Conservation (phyloP, 2,888 invertebrate species). For the Drosophila seclusa region DNA sequence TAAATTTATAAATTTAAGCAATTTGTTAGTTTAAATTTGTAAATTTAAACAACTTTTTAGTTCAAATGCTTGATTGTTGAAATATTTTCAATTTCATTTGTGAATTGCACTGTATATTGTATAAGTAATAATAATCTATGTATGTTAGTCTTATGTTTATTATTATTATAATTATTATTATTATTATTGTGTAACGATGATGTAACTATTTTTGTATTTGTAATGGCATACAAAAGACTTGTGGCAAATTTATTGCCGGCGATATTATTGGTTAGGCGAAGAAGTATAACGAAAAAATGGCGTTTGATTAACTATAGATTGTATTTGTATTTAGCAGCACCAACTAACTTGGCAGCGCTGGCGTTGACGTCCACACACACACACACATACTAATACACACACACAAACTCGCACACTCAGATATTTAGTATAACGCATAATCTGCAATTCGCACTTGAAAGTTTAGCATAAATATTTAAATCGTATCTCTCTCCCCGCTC, state of each 20-base stretch:
- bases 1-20: neutral
- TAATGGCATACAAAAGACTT: conserved; percentile 77
- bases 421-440: conserved; percentile 69
- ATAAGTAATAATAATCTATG: conserved; percentile 43
- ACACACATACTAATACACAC: conserved; percentile 29
- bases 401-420: conserved; percentile 17
- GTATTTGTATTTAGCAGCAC: conserved; percentile 65
- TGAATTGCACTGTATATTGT: conserved; percentile 15
- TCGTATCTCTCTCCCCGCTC: conserved; percentile 11
- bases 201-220: conserved; percentile 55
- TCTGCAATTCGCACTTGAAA: conserved; percentile 55
- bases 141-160: conserved; percentile 59
- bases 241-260: conserved; percentile 57
- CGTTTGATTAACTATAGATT: conserved; percentile 35
- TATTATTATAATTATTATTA: conserved; percentile 9
- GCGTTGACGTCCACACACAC: conserved; percentile 65
- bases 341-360: conserved; percentile 69
- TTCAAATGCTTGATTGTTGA: neutral
- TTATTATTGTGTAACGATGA: conserved; percentile 20
- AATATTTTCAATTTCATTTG: neutral
- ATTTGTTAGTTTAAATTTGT: neutral
- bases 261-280: conserved; percentile 55
- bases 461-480: conserved; percentile 64
- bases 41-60: neutral
- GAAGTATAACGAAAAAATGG: conserved; percentile 27